phyloP scores from a whole-genome alignment of 2,888 invertebrate species.

The Neocrepidodera transversa region DNA sequence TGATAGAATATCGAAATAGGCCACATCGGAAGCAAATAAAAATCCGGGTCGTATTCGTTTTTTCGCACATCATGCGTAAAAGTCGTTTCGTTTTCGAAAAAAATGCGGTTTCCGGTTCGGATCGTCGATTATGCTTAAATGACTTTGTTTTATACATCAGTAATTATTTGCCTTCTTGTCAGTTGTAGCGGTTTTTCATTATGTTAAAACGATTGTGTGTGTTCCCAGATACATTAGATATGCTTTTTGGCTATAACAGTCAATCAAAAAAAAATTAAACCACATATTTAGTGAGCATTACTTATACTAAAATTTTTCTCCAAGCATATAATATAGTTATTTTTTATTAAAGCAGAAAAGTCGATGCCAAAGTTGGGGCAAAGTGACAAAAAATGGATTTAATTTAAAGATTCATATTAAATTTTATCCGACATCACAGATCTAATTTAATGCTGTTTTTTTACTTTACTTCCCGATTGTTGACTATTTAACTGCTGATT shows the following conservation, averaged over 20 bases:
- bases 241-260: slow-evolving; percentile 17
- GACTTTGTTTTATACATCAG: slow-evolving; percentile 25
- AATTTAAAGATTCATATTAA: no score
- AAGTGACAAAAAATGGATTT: no score
- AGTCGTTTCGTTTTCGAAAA: slow-evolving; percentile 21
- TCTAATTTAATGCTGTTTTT: no score
- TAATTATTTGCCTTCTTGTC: slow-evolving; percentile 20
- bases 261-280: slow-evolving; percentile 28
- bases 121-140: slow-evolving; percentile 24
- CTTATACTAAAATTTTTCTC: no score
- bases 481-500: no score
- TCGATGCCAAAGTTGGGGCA: no score
- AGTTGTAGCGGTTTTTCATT: slow-evolving; percentile 22
- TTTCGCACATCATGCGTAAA: slow-evolving; percentile 26
- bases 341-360: no score
- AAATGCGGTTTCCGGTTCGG: slow-evolving; percentile 28
- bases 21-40: slow-evolving; percentile 1
- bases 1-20: slow-evolving; percentile 9
- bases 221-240: slow-evolving; percentile 26
- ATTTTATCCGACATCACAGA: no score
- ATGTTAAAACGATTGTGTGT: slow-evolving; percentile 15
- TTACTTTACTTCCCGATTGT: no score
- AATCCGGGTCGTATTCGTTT: slow-evolving; percentile 15
- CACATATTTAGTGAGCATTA: no score
- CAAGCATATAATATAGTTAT: no score